Conservation (phyloP, 2,888 invertebrate species). For the Hydrotaea diabolus region DNA sequence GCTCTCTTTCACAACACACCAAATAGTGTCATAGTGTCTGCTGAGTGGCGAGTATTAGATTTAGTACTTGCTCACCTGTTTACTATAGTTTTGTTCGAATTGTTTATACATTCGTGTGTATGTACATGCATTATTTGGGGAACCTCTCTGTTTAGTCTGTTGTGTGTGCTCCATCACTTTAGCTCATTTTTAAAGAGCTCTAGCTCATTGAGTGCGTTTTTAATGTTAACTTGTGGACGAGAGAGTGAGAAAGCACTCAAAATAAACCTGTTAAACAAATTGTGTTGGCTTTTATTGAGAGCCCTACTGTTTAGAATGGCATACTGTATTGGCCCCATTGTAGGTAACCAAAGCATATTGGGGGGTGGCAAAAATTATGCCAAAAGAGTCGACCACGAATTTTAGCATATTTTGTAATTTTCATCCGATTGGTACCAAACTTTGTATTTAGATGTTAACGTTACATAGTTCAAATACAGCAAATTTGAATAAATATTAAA, state of each 20-base stretch:
- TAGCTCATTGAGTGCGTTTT: not conserved
- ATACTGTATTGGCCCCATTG: not conserved
- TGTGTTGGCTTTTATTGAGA: constrained; percentile 12
- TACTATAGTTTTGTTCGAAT: too few relatives aligned
- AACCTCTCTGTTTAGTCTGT: not conserved
- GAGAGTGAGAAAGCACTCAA: not conserved
- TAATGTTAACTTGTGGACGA: not conserved
- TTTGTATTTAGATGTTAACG: too few relatives aligned
- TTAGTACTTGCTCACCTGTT: constrained; percentile 24
- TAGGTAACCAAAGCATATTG: too few relatives aligned
- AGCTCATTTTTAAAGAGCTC: not conserved
- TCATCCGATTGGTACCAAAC: too few relatives aligned
- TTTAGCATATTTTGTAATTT: too few relatives aligned
- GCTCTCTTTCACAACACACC: not conserved
- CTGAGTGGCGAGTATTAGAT: not conserved
- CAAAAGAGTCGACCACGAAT: too few relatives aligned
- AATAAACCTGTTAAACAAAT: constrained; percentile 37
- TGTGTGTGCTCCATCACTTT: not conserved
- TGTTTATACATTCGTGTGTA: too few relatives aligned
- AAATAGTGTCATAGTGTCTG: too few relatives aligned
- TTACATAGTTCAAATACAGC: too few relatives aligned
- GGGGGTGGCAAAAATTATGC: too few relatives aligned
- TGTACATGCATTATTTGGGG: not conserved
- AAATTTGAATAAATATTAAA: too few relatives aligned
- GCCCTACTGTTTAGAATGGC: not conserved